Percentiles rank a stretch among this genome's conserved stretches.
phyloP scores from a whole-genome alignment of 2,113 vertebrate species.

The Limnothrissa miodon region DNA sequence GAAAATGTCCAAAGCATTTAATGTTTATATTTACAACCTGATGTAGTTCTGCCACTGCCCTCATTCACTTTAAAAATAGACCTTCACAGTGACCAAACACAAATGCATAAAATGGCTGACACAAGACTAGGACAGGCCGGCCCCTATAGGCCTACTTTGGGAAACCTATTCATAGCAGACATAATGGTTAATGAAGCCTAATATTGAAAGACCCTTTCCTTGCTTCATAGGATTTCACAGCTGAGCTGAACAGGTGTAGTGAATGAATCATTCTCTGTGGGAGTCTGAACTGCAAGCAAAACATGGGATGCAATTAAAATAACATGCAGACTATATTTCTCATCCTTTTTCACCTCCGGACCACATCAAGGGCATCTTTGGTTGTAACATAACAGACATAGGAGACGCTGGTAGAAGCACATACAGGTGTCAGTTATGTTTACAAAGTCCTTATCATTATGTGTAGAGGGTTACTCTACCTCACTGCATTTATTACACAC shows the following conservation, averaged over 20 bases:
- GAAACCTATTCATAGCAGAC: slow-evolving; percentile 28
- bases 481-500: too few relatives aligned
- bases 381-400: background rate
- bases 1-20: slow-evolving; percentile 63
- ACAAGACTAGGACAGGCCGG: background rate
- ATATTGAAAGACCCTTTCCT: slow-evolving; percentile 34
- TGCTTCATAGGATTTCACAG: background rate
- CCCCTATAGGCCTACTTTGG: background rate
- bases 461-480: too few relatives aligned
- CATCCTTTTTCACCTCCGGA: background rate
- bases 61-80: slow-evolving; percentile 41
- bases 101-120: slow-evolving; percentile 34
- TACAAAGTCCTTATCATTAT: too few relatives aligned
- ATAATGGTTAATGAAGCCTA: slow-evolving; percentile 35
- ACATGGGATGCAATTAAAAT: background rate
- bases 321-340: background rate
- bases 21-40: slow-evolving; percentile 60
- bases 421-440: background rate
- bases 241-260: background rate
- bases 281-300: background rate
- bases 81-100: slow-evolving; percentile 54
- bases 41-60: slow-evolving; percentile 29
- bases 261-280: background rate
- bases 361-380: background rate
- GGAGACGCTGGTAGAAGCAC: background rate